A percentile compares a stretch with the other conserved stretches of the same genome.
phyloP scores from a whole-genome alignment of 2,888 invertebrate species.

The Pegoplata infirma region DNA sequence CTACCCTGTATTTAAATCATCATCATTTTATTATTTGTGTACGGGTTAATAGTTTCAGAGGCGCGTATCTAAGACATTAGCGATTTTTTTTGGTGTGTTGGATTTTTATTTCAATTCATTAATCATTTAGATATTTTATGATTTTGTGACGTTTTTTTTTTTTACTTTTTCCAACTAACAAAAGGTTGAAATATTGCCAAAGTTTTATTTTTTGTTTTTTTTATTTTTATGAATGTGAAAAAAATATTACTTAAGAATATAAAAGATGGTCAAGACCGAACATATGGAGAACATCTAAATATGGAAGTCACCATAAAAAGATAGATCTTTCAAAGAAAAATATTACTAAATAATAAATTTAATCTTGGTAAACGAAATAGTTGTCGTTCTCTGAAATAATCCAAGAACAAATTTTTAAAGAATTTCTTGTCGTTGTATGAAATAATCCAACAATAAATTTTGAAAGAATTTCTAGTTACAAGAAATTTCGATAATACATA shows the following conservation, averaged over 20 bases:
- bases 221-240: not conserved
- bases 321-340: too few species aligned
- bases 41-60: constrained; percentile 24
- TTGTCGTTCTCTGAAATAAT: too few species aligned
- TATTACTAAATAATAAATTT: too few species aligned
- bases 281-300: not conserved
- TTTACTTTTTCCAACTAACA: not conserved
- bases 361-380: too few species aligned
- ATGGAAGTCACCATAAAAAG: too few species aligned
- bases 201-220: too few species aligned
- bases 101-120: constrained; percentile 35
- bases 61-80: constrained; percentile 27
- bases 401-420: too few species aligned
- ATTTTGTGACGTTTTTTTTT: constrained; percentile 22
- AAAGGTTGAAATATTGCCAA: constrained; percentile 26
- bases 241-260: not conserved
- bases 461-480: too few species aligned
- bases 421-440: too few species aligned
- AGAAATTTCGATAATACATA: too few species aligned
- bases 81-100: too few species aligned
- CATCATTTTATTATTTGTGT: not conserved
- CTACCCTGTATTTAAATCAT: constrained; percentile 9
- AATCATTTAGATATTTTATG: constrained; percentile 45
- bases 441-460: too few species aligned
- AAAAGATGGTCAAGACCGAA: constrained; percentile 1